Conservation (phyloP, 2,113 vertebrate genomes). For the Phylloscopus whistleri region DNA sequence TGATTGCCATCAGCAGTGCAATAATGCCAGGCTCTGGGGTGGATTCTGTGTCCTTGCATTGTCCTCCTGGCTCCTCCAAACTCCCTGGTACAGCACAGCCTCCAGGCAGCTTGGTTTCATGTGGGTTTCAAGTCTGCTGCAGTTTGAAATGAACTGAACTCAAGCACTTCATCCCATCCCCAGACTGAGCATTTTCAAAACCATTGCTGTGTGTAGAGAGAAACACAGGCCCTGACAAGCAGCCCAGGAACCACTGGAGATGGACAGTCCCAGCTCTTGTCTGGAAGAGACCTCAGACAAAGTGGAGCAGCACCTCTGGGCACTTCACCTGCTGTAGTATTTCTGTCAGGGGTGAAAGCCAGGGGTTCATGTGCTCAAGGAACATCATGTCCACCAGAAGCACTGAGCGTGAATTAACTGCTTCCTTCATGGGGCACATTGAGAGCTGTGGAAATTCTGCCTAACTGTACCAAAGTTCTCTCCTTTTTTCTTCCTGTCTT, state of each 20-base stretch:
- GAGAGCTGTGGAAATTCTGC: background rate
- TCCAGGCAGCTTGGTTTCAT: background rate
- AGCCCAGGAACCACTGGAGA: background rate
- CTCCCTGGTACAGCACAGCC: background rate
- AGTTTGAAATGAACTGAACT: background rate
- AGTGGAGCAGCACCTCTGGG: background rate
- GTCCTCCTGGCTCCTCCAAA: background rate
- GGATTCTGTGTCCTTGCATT: background rate
- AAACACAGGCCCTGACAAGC: background rate
- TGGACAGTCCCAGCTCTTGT: background rate
- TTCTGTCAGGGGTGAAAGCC: background rate
- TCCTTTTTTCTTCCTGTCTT: background rate
- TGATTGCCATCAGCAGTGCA: background rate
- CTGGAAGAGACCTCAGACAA: background rate
- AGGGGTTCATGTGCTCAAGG: background rate
- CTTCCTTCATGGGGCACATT: background rate
- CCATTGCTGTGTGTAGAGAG: background rate
- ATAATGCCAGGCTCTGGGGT: background rate
- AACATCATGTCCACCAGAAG: background rate
- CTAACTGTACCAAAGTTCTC: background rate
- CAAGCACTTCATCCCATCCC: background rate
- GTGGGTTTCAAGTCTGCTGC: background rate
- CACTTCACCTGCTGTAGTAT: background rate
- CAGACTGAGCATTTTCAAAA: background rate
- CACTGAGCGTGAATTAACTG: background rate